phyloP scores from a whole-genome alignment of 2,113 vertebrate species.

The Daphoenositta chrysoptera region DNA sequence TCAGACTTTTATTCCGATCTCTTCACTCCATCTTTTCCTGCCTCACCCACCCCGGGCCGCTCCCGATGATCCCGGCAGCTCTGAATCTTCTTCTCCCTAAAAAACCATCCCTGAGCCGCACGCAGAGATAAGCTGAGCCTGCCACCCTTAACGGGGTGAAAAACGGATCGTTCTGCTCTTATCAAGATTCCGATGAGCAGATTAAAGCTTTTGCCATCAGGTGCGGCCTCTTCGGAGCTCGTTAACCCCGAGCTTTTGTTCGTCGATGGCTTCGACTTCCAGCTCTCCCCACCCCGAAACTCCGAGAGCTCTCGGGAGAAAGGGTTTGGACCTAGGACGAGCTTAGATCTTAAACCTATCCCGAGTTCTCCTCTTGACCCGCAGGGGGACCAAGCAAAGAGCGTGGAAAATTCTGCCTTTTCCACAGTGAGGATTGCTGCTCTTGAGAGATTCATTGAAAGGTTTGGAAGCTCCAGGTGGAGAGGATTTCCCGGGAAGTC shows the following conservation, averaged over 20 bases:
- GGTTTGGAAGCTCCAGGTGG: background rate
- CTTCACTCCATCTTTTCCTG: background rate
- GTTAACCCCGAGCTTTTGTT: background rate
- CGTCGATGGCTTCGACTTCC: fast-evolving
- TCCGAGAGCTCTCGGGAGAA: background rate
- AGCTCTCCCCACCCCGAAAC: background rate
- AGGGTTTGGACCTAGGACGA: fast-evolving
- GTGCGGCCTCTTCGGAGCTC: background rate
- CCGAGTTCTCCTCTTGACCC: background rate
- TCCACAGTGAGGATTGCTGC: fast-evolving
- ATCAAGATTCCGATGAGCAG: background rate
- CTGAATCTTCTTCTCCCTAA: background rate
- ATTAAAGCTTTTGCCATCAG: background rate
- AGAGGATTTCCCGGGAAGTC: background rate
- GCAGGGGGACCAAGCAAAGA: fast-evolving
- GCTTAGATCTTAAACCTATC: background rate
- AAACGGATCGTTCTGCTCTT: background rate
- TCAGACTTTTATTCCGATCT: fast-evolving
- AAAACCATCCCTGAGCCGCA: background rate
- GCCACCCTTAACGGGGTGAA: background rate
- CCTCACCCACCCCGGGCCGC: background rate
- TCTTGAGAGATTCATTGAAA: fast-evolving
- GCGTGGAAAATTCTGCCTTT: background rate
- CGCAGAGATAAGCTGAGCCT: fast-evolving
- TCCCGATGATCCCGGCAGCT: background rate